A percentile compares a stretch with the other conserved stretches of the same genome.
phyloP scores from a whole-genome alignment of 2,113 vertebrate genomes.

The Pomatorhinus ruficollis region DNA sequence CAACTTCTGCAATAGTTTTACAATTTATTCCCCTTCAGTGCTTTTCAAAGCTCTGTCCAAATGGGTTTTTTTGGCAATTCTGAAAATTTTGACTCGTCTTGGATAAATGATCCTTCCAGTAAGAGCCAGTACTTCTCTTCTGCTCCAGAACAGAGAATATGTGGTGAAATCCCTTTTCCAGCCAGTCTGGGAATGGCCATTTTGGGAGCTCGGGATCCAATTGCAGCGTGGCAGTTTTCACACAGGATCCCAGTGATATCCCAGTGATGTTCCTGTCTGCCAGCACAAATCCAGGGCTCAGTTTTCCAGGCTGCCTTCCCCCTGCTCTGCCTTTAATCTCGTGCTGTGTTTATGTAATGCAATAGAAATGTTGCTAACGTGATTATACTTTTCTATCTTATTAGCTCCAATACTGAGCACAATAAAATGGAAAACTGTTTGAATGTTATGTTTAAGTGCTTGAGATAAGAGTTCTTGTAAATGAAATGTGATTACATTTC shows the following conservation, averaged over 20 bases:
- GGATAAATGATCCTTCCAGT: neutral
- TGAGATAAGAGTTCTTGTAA: slow-evolving; percentile 69
- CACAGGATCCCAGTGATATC: neutral
- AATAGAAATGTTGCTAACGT: slow-evolving; percentile 60
- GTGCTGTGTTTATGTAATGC: slow-evolving; percentile 37
- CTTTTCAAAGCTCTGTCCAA: neutral
- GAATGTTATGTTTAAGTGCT: slow-evolving; percentile 67
- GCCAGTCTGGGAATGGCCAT: neutral
- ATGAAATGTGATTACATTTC: slow-evolving; percentile 72
- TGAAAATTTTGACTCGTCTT: neutral
- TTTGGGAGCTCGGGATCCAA: neutral
- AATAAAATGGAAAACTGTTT: slow-evolving; percentile 67
- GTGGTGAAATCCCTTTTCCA: neutral
- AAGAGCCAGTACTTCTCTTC: neutral
- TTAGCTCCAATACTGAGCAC: slow-evolving; percentile 65
- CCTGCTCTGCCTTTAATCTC: slow-evolving; percentile 40
- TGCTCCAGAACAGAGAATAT: accelerated
- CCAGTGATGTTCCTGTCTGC: neutral
- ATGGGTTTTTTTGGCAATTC: neutral
- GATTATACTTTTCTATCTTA: slow-evolving; percentile 67
- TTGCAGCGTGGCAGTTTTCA: neutral
- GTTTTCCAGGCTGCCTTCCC: neutral
- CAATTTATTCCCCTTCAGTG: neutral
- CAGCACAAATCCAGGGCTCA: neutral
- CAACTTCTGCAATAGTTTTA: accelerated